Evolutionary conservation across 2,113 vertebrate genomes (phyloP), one percentile per base, ranked within the genome.

Genomic region (Poecilia latipinna): DNA sequence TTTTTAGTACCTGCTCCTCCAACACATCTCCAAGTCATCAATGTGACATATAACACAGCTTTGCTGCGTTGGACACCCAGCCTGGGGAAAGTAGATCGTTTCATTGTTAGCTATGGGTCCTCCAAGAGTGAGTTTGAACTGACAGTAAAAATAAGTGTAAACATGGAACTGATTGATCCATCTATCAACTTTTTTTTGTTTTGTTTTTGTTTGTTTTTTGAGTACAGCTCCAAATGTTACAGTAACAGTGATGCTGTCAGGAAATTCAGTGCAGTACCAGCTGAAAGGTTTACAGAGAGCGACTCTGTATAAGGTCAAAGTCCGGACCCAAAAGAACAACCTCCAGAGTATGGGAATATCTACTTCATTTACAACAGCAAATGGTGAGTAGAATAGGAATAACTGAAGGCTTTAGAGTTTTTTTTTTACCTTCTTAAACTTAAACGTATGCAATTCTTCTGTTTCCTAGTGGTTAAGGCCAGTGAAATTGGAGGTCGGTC

Each of bases 1-100:
- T 33, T 68, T 82, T 24, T 76, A 96, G 96, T 96, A n/a, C 95
- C 96, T 0, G 95, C 96, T 0, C 93, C 96, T 26, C 96, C 96
- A 61, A 93, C 93, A 4, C 82, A 92, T 54, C 90, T 97, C 22
- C 93, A 91, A 12, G 95, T 93, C 0, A 24, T 94, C 64, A 95
- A 96, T 54, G 76, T 98, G 70, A 96, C 95, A 0, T 94, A 95
- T 24, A 93, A 89, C 29, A 95, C 90, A 1, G 94, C 96, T 12
- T 39, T 95, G 77, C 87, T 98, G 64, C 91, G 90, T 35, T 98
- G 97, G 97, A 95, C 88, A 1, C 92, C 96, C 4, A 90, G 93
- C 68, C 75, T 92, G 74, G 93, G 93, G 11, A 94, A 95, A 6
- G 95, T 96, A 26, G 95, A 97, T 70, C 90, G 91, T 64, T 97